Evolutionary conservation across 2,797 vertebrate genomes (phyloP).

Genomic region (Naso thynnoides): DNA sequence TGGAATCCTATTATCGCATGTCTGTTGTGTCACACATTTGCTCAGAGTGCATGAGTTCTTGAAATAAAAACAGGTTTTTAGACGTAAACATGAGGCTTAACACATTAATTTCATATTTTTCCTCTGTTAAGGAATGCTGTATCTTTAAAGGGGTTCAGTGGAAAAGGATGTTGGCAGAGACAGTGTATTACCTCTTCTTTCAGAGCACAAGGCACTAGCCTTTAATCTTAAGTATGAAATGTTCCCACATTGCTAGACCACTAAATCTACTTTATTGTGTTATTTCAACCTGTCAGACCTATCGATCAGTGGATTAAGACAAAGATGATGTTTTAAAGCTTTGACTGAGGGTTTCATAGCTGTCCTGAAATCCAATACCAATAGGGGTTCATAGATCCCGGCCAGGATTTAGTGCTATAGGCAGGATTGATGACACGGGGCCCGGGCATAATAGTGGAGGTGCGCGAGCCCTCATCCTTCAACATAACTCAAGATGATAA

Average conservation of each 20-base stretch:
- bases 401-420: constrained; percentile 75
- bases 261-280: constrained; percentile 84
- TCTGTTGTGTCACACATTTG: not conserved
- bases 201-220: constrained; percentile 42
- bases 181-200: constrained; percentile 48
- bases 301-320: constrained; percentile 84
- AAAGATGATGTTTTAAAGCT: constrained; percentile 83
- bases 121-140: not conserved
- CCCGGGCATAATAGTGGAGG: constrained; percentile 49
- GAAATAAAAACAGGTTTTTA: not conserved
- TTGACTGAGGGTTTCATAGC: constrained; percentile 79
- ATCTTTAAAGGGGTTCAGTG: not conserved
- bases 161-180: constrained; percentile 26
- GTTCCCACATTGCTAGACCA: constrained; percentile 60
- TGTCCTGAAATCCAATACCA: constrained; percentile 79
- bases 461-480: constrained; percentile 62
- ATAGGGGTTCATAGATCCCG: constrained; percentile 74
- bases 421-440: constrained; percentile 75
- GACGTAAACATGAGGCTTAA: no score
- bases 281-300: constrained; percentile 82
- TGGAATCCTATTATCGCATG: constrained; percentile 13
- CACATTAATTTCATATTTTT: no score
- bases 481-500: constrained; percentile 76
- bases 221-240: constrained; percentile 72
- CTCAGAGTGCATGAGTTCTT: not conserved